phyloP scores from a whole-genome alignment of 1,140 invertebrate genomes.

The Nephila pilipes region DNA sequence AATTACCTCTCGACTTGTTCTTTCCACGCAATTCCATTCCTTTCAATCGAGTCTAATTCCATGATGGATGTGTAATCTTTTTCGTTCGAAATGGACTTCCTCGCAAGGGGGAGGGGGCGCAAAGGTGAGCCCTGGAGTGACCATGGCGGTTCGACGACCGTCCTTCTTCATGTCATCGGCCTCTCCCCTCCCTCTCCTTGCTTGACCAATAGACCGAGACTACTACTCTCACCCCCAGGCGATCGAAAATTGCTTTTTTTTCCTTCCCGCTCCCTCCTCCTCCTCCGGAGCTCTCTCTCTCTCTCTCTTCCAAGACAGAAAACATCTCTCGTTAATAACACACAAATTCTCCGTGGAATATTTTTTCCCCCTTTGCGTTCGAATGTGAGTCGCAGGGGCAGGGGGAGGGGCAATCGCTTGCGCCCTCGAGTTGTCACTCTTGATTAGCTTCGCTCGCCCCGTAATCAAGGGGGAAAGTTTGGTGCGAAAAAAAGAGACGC shows the following conservation, averaged over 20 bases:
- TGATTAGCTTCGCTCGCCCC: not conserved
- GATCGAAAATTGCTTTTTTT: not conserved
- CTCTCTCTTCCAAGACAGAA: too few species aligned
- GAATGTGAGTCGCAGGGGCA: not conserved
- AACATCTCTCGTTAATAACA: too few species aligned
- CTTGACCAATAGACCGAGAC: not conserved
- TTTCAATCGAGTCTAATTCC: too few species aligned
- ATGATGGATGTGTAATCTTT: too few species aligned
- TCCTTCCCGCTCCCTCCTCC: not conserved
- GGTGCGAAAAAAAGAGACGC: not conserved
- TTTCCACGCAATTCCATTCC: too few species aligned
- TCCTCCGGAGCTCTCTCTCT: not conserved
- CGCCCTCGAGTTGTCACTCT: not conserved
- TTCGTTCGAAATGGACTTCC: too few species aligned
- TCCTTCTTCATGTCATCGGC: slow-evolving; percentile 2
- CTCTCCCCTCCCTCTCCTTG: not conserved
- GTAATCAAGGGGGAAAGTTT: too few species aligned
- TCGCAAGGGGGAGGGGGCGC: not conserved
- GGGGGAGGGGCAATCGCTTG: not conserved
- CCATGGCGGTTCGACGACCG: slow-evolving; percentile 15
- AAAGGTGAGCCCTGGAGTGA: not conserved
- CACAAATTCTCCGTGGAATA: too few species aligned
- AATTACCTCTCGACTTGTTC: too few species aligned
- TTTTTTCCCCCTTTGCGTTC: not conserved
- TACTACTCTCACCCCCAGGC: not conserved